Conservation (phyloP, 2,113 vertebrate species). For the Shinisaurus crocodilurus region DNA sequence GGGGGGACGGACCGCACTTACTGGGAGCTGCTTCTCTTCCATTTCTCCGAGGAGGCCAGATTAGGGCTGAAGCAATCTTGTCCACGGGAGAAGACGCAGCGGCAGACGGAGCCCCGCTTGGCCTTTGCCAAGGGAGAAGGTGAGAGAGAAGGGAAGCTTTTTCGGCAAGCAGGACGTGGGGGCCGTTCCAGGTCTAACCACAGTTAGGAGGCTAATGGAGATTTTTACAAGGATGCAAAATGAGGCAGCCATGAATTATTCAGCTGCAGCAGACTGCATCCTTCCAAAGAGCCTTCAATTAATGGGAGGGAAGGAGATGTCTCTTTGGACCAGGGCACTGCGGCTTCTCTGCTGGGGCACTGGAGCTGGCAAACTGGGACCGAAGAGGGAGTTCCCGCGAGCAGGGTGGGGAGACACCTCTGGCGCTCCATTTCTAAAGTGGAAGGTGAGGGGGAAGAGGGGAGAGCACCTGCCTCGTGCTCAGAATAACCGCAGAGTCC, state of each 20-base stretch:
- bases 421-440: neutral
- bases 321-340: neutral
- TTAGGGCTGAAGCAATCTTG: neutral
- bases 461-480: too few relatives aligned
- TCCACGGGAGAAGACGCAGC: neutral
- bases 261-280: neutral
- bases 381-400: neutral
- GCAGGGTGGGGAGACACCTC: neutral
- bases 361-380: too few relatives aligned
- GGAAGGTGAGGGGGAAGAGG: too few relatives aligned
- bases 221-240: neutral
- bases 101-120: too few relatives aligned
- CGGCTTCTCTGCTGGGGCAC: neutral
- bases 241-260: constrained; percentile 20
- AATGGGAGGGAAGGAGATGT: neutral
- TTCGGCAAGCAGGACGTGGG: neutral
- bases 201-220: neutral
- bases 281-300: constrained; percentile 5
- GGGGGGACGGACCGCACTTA: too few relatives aligned
- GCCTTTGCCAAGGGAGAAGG: neutral
- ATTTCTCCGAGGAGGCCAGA: too few relatives aligned
- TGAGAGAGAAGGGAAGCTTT: neutral
- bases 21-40: neutral
- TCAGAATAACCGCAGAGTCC: too few relatives aligned
- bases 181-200: neutral